These are phyloP conservation scores for Drosophila setosimentum DNA, from an alignment of 2,888 invertebrate genomes.

Conservation along the genomic window DNA sequence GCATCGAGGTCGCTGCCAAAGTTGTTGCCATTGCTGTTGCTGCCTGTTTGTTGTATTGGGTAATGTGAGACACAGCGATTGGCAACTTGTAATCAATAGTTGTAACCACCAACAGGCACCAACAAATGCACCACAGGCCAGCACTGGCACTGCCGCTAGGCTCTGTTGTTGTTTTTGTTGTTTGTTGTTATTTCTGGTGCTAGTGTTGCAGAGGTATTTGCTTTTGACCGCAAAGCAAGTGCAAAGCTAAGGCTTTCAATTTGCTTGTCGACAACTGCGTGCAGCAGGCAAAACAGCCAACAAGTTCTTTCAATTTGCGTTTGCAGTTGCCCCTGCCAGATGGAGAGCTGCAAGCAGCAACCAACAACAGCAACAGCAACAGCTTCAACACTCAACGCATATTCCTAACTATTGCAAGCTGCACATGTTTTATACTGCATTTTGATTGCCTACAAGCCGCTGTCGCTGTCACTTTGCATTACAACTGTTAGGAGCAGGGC, in stretches of 20 bases:
- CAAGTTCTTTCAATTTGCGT: slow-evolving; percentile 79
- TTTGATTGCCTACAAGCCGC: slow-evolving; percentile 77
- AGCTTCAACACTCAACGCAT: slow-evolving; percentile 44
- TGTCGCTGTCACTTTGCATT: slow-evolving; percentile 79
- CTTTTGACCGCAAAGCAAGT: slow-evolving; percentile 79
- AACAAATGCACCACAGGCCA: slow-evolving; percentile 69
- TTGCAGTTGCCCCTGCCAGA: slow-evolving; percentile 53
- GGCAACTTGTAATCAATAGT: slow-evolving; percentile 79
- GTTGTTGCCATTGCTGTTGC: slow-evolving; percentile 23
- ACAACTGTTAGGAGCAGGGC: slow-evolving; percentile 54
- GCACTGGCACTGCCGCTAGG: slow-evolving; percentile 27
- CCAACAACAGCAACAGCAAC: slow-evolving; percentile 32
- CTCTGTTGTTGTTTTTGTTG: slow-evolving; percentile 22
- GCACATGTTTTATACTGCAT: slow-evolving; percentile 76
- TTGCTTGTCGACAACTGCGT: slow-evolving; percentile 69
- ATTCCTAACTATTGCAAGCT: slow-evolving; percentile 58
- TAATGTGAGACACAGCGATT: slow-evolving; percentile 75
- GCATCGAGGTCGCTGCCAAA: slow-evolving; percentile 62
- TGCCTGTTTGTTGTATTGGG: slow-evolving; percentile 57
- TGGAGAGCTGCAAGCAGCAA: slow-evolving; percentile 39
- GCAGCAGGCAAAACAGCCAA: slow-evolving; percentile 64
- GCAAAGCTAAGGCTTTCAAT: slow-evolving; percentile 81
- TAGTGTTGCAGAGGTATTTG: slow-evolving; percentile 51
- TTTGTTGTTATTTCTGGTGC: slow-evolving; percentile 14
- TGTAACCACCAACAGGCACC: slow-evolving; percentile 74